These are phyloP conservation scores for Caretta caretta DNA, from an alignment of 2,113 vertebrate genomes.

Conservation along the genomic window DNA sequence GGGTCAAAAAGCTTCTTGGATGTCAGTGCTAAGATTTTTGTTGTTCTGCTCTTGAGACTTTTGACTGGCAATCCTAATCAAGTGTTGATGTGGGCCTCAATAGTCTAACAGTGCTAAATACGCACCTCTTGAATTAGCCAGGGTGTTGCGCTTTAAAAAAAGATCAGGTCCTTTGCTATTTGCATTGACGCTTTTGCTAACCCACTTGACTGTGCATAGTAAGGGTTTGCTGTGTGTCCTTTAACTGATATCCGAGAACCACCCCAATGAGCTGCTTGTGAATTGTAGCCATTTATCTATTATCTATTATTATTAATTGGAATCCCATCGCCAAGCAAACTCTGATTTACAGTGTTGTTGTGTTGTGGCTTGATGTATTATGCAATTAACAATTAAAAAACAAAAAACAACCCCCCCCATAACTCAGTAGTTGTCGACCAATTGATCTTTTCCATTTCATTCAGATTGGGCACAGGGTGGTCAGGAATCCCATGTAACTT, in stretches of 20 bases:
- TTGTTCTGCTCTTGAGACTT: neutral
- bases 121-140: fast-evolving
- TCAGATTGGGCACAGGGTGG: neutral
- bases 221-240: fast-evolving
- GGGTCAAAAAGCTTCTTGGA: neutral
- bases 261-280: fast-evolving
- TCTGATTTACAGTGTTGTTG: neutral
- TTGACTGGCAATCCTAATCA: neutral
- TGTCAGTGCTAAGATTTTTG: neutral
- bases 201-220: fast-evolving
- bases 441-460: fast-evolving
- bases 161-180: neutral
- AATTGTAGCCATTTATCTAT: neutral
- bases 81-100: neutral
- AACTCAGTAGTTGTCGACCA: neutral
- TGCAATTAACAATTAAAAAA: neutral
- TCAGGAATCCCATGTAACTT: neutral
- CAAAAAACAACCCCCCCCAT: neutral
- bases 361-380: neutral
- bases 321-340: neutral
- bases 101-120: neutral
- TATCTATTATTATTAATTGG: neutral
- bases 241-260: neutral
- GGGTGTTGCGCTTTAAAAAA: neutral
- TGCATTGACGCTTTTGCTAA: neutral